These are phyloP conservation scores for Drosophila busckii DNA, from an alignment of 1,140 invertebrate species.

Conservation along the genomic window DNA sequence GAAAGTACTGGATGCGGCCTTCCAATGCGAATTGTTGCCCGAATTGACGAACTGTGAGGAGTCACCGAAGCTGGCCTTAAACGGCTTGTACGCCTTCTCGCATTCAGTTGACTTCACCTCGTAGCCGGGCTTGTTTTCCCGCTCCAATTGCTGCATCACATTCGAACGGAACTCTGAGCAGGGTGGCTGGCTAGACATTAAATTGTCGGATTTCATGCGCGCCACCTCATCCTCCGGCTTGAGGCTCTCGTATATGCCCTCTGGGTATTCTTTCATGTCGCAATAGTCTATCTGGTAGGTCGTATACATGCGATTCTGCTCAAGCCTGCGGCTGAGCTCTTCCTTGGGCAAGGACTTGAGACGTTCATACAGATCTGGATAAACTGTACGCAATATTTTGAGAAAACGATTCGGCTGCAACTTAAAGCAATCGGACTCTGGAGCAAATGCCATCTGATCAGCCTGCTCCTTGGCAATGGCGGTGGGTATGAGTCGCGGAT, in stretches of 20 bases:
- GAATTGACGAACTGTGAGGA: slow-evolving; percentile 57
- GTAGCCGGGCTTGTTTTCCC: slow-evolving; percentile 34
- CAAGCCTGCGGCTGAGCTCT: slow-evolving; percentile 79
- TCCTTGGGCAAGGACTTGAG: slow-evolving; percentile 79
- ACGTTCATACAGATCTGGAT: slow-evolving; percentile 80
- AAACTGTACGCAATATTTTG: slow-evolving; percentile 69
- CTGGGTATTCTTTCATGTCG: slow-evolving; percentile 78
- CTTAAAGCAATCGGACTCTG: slow-evolving; percentile 57
- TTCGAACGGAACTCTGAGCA: slow-evolving; percentile 66
- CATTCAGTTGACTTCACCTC: slow-evolving; percentile 43
- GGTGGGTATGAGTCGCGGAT: slow-evolving; percentile 68
- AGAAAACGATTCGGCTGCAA: slow-evolving; percentile 72
- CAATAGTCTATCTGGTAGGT: slow-evolving; percentile 82
- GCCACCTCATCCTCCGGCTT: slow-evolving; percentile 58
- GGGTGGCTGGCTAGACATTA: slow-evolving; percentile 39
- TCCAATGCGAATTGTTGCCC: slow-evolving; percentile 70
- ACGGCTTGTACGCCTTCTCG: slow-evolving; percentile 64
- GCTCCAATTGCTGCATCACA: slow-evolving; percentile 60
- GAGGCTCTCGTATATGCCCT: slow-evolving; percentile 70
- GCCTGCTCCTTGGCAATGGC: slow-evolving; percentile 48
- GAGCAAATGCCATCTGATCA: slow-evolving; percentile 53
- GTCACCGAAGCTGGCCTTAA: slow-evolving; percentile 65
- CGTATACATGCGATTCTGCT: slow-evolving; percentile 80
- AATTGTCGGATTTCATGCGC: slow-evolving; percentile 50
- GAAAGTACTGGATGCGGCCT: slow-evolving; percentile 44